These are phyloP conservation scores for Drosophila diplacantha DNA, from an alignment of 2,888 invertebrate genomes.

Conservation along the genomic window DNA sequence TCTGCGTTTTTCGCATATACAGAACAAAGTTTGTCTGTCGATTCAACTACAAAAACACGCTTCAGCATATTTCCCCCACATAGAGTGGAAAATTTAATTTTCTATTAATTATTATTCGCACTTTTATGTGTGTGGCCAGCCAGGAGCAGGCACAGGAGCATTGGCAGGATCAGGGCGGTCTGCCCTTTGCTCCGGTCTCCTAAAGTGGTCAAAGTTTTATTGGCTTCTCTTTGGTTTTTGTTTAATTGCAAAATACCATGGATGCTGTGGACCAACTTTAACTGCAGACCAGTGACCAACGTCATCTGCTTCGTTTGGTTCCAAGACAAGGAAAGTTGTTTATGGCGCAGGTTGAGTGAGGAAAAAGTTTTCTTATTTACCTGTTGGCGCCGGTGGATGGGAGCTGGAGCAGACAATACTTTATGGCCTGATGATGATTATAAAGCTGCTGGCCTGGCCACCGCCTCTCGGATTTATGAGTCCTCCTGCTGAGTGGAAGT, in stretches of 20 bases:
- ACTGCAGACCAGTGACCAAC: slow-evolving; percentile 42
- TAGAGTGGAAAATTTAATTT: slow-evolving; percentile 48
- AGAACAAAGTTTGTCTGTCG: slow-evolving; percentile 21
- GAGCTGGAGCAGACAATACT: slow-evolving; percentile 29
- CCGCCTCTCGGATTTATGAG: slow-evolving; percentile 31
- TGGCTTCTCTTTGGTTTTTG: slow-evolving; percentile 48
- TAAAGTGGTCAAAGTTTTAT: slow-evolving; percentile 48
- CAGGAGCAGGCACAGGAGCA: slow-evolving; percentile 1
- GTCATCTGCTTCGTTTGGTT: slow-evolving; percentile 32
- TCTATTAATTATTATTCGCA: slow-evolving; percentile 48
- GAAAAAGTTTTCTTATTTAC: slow-evolving; percentile 48
- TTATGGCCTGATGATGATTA: slow-evolving; percentile 43
- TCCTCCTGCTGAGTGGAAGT: slow-evolving; percentile 13
- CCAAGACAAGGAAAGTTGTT: slow-evolving; percentile 40
- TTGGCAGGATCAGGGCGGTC: background rate
- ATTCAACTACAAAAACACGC: slow-evolving; percentile 20
- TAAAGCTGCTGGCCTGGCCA: slow-evolving; percentile 25
- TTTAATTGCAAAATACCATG: slow-evolving; percentile 47
- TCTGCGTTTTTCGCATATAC: slow-evolving; percentile 1
- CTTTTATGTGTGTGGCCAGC: slow-evolving; percentile 26
- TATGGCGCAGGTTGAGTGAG: slow-evolving; percentile 47
- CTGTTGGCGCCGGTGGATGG: slow-evolving; percentile 26
- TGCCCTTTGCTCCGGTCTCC: slow-evolving; percentile 22
- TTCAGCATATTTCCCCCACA: slow-evolving; percentile 23
- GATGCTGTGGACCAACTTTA: slow-evolving; percentile 43